phyloP scores from a whole-genome alignment of 2,888 invertebrate genomes.

The Microctonus hyperodae region DNA sequence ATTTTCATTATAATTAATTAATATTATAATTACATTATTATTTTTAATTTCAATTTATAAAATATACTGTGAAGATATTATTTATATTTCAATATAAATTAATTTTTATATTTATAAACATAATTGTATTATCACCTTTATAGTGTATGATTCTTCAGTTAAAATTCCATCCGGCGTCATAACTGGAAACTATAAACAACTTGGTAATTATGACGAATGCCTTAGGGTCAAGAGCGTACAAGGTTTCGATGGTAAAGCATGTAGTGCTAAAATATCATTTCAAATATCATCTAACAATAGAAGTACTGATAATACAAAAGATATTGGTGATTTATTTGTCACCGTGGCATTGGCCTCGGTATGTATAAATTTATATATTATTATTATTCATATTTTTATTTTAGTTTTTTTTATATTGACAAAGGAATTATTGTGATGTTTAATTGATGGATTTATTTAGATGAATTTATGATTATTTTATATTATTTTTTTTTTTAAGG shows the following conservation, averaged over 20 bases:
- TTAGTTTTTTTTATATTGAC: neutral
- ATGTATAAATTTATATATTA: slow-evolving; percentile 33
- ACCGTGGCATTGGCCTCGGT: slow-evolving; percentile 51
- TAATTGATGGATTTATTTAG: too few relatives aligned
- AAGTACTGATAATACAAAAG: slow-evolving; percentile 31
- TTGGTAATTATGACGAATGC: slow-evolving; percentile 81
- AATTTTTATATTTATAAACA: too few relatives aligned
- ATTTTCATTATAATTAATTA: neutral
- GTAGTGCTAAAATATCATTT: slow-evolving; percentile 68
- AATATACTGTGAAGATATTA: too few relatives aligned
- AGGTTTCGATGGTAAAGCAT: slow-evolving; percentile 71
- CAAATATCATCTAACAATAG: slow-evolving; percentile 41
- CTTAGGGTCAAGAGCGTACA: slow-evolving; percentile 64
- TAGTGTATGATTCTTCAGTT: slow-evolving; percentile 81
- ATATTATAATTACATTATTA: neutral
- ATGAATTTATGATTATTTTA: too few relatives aligned
- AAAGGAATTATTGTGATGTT: neutral
- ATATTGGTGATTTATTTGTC: slow-evolving; percentile 47
- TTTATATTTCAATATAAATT: too few relatives aligned
- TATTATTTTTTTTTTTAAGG: slow-evolving; percentile 28
- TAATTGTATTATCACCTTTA: too few relatives aligned
- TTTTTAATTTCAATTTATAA: too few relatives aligned
- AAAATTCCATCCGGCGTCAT: slow-evolving; percentile 76
- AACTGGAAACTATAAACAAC: slow-evolving; percentile 73
- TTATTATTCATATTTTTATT: too few relatives aligned